Conservation (phyloP, 2,888 invertebrate genomes). For the Phalera bucephala region DNA sequence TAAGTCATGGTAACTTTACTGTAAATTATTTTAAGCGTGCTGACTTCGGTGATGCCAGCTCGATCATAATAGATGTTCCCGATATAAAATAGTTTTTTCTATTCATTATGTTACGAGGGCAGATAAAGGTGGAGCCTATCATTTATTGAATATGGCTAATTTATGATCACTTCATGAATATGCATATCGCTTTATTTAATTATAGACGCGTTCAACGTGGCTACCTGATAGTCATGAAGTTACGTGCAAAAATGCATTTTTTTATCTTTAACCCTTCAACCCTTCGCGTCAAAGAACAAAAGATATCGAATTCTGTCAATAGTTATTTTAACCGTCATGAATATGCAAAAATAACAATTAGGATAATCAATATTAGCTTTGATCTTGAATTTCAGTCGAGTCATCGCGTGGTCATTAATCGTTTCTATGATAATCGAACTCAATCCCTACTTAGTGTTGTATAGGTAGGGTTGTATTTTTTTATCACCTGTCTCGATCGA, state of each 20-base stretch:
- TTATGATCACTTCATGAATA: conserved; percentile 67
- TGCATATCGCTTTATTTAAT: conserved; percentile 46
- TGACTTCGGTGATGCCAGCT: too few relatives aligned
- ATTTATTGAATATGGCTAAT: conserved; percentile 26
- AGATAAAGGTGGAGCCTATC: too few relatives aligned
- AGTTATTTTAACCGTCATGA: conserved; percentile 52
- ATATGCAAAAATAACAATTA: conserved; percentile 78
- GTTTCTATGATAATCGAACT: conserved; percentile 11
- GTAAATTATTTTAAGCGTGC: too few relatives aligned
- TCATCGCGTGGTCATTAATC: conserved; percentile 56
- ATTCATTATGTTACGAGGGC: too few relatives aligned
- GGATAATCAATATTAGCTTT: conserved; percentile 63
- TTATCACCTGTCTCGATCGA: conserved; percentile 13
- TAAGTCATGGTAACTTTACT: too few relatives aligned
- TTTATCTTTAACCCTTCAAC: conserved; percentile 18
- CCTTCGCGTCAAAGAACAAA: conserved; percentile 33
- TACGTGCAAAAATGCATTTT: conserved; percentile 31
- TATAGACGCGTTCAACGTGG: neutral
- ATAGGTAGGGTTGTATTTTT: conserved; percentile 16
- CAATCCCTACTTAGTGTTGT: neutral
- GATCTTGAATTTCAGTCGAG: conserved; percentile 50
- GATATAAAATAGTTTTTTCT: too few relatives aligned
- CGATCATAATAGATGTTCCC: too few relatives aligned
- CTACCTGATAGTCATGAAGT: conserved; percentile 25
- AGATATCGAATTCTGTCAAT: conserved; percentile 28